Base-by-base conservation (phyloP, 2,888 invertebrate species). In the Dione vanillae region DNA sequence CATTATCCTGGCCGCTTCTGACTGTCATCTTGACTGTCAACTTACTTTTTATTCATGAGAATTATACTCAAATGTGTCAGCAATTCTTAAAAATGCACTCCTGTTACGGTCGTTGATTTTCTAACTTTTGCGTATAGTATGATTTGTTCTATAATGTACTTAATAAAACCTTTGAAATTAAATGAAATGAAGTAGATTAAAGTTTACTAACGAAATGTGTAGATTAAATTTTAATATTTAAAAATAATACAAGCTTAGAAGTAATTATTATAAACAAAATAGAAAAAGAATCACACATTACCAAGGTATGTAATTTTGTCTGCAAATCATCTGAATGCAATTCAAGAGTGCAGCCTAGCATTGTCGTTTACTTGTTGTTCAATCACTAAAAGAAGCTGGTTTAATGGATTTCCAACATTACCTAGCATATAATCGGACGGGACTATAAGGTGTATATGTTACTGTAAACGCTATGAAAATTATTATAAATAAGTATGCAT, bases 361-460 rank as follows among this genome's bases (percentile, higher is more conserved):
- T 79, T 85, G 85, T 87, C 88, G 87, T 87, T 90, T 85, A 83
- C 82, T 83, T 82, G 81, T 86, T 88, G 90, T 91, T 89, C 89
- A 89, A 92, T 92, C 91, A 89, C 91, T 92, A 92, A 92, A 92
- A 92, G 92, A 89, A 88, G 87, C 89, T 90, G 86, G 90, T 92
- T 91, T 92, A 93, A 92, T 92, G 92, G 92, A 91, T 92, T 92
- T 92, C 91, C 90, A 91, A 91, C 90, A 92, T 93, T 92, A 92
- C 91, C 87, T 89, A 88, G 88, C 90, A 91, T 92, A 92, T 92
- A 92, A 92, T 92, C 91, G 88, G 85, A 89, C 87, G 88, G 85
- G 88, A 88, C 86, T n/a, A 75, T 89, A 86, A 88, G 83, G 83
- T 76, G 76, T 80, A 58, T 49, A 12, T 66, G 81, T 82, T 81